These are phyloP conservation scores for Melopsittacus undulatus DNA, from an alignment of 2,797 vertebrate species.

Conservation along the genomic window DNA sequence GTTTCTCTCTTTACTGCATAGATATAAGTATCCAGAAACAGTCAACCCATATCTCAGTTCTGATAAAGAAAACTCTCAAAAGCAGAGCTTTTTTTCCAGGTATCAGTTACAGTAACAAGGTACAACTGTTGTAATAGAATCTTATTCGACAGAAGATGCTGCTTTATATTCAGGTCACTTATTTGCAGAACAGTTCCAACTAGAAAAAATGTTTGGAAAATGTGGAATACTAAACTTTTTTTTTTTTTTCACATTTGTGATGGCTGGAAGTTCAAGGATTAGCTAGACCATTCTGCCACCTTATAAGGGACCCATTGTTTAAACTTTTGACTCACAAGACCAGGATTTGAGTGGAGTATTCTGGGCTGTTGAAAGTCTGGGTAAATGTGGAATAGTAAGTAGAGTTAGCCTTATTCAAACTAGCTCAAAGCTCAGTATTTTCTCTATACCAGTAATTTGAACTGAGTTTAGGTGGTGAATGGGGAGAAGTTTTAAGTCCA, in stretches of 20 bases:
- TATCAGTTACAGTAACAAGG: not conserved
- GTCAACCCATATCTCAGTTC: not conserved
- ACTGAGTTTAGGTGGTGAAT: not conserved
- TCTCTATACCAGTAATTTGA: not conserved
- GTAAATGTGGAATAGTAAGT: not conserved
- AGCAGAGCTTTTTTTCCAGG: not conserved
- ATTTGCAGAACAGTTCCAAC: not conserved
- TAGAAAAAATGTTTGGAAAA: not conserved
- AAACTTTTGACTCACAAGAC: not conserved
- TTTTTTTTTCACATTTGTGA: not conserved
- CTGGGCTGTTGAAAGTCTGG: not conserved
- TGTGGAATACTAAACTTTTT: not conserved
- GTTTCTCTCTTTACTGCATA: not conserved
- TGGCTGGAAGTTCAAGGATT: not conserved
- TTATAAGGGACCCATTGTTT: not conserved
- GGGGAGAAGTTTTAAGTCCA: not conserved
- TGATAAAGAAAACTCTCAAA: conserved; percentile 1
- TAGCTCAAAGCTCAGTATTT: not conserved
- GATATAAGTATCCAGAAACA: not conserved
- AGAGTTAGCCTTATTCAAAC: not conserved
- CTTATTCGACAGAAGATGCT: not conserved
- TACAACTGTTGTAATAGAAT: not conserved
- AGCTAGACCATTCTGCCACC: not conserved
- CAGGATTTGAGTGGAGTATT: not conserved
- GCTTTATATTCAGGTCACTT: not conserved